phyloP scores from a whole-genome alignment of 2,888 invertebrate genomes.

The Brachyptera risi region DNA sequence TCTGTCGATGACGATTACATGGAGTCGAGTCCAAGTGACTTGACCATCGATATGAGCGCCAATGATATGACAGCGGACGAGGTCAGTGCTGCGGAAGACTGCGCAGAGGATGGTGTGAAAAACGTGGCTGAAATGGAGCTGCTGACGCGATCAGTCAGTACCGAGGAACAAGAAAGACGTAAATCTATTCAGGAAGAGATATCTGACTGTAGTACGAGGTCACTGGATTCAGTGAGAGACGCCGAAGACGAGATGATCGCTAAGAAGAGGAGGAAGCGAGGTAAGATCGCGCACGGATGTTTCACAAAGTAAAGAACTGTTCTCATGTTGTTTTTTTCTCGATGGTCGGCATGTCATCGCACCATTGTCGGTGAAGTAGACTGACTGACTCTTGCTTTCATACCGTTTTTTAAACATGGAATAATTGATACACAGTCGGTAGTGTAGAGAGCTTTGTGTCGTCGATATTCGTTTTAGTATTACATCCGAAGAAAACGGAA shows the following conservation, averaged over 20 bases:
- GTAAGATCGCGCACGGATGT: neutral
- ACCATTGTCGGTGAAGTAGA: no score
- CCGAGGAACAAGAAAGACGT: neutral
- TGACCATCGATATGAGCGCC: neutral
- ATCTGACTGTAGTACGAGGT: neutral
- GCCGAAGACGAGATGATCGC: neutral
- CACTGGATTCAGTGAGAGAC: neutral
- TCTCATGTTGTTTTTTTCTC: no score
- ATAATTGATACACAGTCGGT: no score
- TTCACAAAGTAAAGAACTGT: no score
- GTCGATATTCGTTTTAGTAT: no score
- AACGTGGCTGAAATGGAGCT: neutral
- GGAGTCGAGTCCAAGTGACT: neutral
- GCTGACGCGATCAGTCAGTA: neutral
- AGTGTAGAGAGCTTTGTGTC: no score
- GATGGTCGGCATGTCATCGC: no score
- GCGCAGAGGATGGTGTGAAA: neutral
- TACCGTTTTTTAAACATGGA: no score
- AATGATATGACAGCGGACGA: neutral
- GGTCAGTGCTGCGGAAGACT: neutral
- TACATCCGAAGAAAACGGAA: no score
- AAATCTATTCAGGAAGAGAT: neutral
- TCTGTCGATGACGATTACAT: neutral
- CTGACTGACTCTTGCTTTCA: no score
- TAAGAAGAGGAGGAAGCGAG: constrained; percentile 9